phyloP scores from a whole-genome alignment of 2,113 vertebrate species.

The Pluvialis apricaria region DNA sequence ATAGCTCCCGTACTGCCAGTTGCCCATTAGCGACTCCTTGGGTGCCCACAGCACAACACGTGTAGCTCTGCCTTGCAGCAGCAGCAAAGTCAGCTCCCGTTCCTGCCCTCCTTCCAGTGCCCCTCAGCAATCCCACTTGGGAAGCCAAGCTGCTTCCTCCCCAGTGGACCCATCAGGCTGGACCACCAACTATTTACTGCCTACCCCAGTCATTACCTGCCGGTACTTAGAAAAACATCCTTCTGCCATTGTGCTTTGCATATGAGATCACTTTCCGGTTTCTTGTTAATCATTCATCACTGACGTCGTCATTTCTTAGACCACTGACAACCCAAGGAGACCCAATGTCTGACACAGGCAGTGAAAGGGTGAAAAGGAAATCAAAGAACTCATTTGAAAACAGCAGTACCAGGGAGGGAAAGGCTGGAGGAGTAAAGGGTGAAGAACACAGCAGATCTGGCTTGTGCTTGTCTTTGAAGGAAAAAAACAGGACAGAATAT shows the following conservation, averaged over 20 bases:
- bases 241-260: background rate
- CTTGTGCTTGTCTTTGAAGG: background rate
- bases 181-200: background rate
- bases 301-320: background rate
- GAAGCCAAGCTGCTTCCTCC: background rate
- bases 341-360: no score
- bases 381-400: background rate
- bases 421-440: background rate
- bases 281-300: background rate
- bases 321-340: background rate
- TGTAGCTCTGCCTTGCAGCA: background rate
- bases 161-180: background rate
- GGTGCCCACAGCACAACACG: rapidly evolving
- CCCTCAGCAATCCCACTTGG: background rate
- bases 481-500: background rate
- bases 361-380: background rate
- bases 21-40: background rate
- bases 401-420: background rate
- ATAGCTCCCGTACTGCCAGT: background rate
- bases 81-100: background rate
- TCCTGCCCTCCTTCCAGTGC: background rate
- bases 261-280: background rate
- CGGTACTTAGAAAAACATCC: background rate
- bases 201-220: background rate
- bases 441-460: background rate